phyloP scores from a whole-genome alignment of 2,797 vertebrate species.

The Poeciliopsis infans region DNA sequence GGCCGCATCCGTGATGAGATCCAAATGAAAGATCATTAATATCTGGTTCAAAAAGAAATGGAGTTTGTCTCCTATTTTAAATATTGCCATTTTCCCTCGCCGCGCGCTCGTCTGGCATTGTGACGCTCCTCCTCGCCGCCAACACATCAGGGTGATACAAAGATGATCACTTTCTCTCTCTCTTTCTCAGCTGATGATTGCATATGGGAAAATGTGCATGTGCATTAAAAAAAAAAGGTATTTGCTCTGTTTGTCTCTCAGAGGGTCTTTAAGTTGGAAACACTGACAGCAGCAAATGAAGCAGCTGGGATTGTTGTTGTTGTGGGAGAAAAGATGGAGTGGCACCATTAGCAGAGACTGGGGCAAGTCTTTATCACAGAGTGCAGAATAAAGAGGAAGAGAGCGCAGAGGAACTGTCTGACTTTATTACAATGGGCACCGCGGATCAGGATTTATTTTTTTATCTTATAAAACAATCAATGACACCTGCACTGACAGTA shows the following conservation, averaged over 20 bases:
- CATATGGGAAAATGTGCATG: slow-evolving; percentile 26
- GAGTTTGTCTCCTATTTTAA: slow-evolving; percentile 71
- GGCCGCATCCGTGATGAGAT: slow-evolving; percentile 87
- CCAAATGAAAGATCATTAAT: slow-evolving; percentile 90
- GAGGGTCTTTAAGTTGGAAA: slow-evolving; percentile 67
- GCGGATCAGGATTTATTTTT: slow-evolving; percentile 9
- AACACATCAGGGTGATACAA: slow-evolving; percentile 56
- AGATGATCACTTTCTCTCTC: slow-evolving; percentile 52
- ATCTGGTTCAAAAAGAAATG: slow-evolving; percentile 82
- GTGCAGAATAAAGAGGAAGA: slow-evolving; percentile 15
- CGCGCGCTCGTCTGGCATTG: slow-evolving; percentile 35
- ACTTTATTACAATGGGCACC: slow-evolving; percentile 18
- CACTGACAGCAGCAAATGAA: slow-evolving; percentile 65
- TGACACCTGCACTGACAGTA: not conserved
- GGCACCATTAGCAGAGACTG: slow-evolving; percentile 45
- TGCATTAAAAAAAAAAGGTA: slow-evolving; percentile 32
- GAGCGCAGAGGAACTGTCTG: slow-evolving; percentile 19
- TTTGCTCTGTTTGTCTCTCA: slow-evolving; percentile 50
- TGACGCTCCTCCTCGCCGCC: slow-evolving; percentile 57
- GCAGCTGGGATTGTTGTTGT: slow-evolving; percentile 52
- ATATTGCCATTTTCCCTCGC: slow-evolving; percentile 65
- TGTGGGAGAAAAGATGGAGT: slow-evolving; percentile 60
- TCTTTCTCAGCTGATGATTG: slow-evolving; percentile 43
- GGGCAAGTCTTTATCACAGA: slow-evolving; percentile 26
- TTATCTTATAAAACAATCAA: slow-evolving; percentile 1